Percentiles rank a stretch among this genome's conserved stretches.
These are phyloP conservation scores for Erynnis tages DNA, from an alignment of 2,888 invertebrate genomes.

Conservation along the genomic window DNA sequence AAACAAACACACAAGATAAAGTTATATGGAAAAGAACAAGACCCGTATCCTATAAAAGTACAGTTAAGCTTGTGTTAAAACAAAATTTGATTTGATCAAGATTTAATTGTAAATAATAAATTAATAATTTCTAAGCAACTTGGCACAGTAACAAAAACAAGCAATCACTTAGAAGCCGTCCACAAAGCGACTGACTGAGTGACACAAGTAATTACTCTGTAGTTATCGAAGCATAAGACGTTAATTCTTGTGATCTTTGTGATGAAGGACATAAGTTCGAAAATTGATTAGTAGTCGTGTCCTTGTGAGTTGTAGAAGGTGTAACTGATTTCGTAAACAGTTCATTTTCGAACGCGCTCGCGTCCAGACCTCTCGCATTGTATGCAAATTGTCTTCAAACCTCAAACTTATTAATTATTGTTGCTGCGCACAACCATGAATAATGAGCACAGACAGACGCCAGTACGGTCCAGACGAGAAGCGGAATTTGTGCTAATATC, in stretches of 20 bases:
- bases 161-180: conserved; percentile 27
- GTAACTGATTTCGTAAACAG: conserved; percentile 40
- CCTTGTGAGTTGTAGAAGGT: conserved; percentile 29
- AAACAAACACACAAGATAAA: no score
- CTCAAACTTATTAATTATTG: conserved; percentile 79
- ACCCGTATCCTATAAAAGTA: no score
- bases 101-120: conserved; percentile 22
- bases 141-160: conserved; percentile 28
- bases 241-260: conserved; percentile 8
- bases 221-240: conserved; percentile 2
- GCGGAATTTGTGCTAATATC: conserved; percentile 12
- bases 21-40: no score
- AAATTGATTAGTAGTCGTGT: conserved; percentile 6
- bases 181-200: conserved; percentile 34
- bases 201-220: conserved; percentile 40
- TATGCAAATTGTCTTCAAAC: conserved; percentile 67
- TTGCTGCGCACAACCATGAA: conserved; percentile 58
- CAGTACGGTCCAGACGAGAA: conserved; percentile 27
- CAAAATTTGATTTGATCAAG: conserved; percentile 16
- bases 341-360: conserved; percentile 54
- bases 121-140: conserved; percentile 17
- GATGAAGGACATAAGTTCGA: conserved; percentile 6
- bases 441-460: conserved; percentile 45
- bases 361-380: conserved; percentile 61
- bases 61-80: conserved; percentile 12